phyloP scores from a whole-genome alignment of 2,888 invertebrate species.

The Leuctra nigra region DNA sequence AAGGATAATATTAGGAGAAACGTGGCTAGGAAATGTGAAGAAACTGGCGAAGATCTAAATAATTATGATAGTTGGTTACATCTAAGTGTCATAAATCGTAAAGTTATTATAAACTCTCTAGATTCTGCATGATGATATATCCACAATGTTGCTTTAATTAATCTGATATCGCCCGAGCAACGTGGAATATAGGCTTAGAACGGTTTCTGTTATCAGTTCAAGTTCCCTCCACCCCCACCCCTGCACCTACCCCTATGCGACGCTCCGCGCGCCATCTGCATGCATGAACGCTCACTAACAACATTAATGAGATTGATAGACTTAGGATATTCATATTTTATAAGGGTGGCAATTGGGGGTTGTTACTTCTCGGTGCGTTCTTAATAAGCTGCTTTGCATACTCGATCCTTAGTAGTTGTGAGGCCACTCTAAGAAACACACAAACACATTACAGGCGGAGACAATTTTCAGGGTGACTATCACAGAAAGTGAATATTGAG shows the following conservation, averaged over 20 bases:
- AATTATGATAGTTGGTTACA: slow-evolving; percentile 25
- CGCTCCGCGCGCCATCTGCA: slow-evolving; percentile 38
- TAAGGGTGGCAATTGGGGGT: slow-evolving; percentile 19
- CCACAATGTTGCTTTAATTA: slow-evolving; percentile 47
- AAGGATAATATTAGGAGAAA: not conserved
- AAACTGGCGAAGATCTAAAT: slow-evolving; percentile 27
- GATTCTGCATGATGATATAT: slow-evolving; percentile 45
- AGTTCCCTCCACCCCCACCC: slow-evolving; percentile 30
- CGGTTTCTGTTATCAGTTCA: slow-evolving; percentile 29
- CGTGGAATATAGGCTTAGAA: slow-evolving; percentile 23
- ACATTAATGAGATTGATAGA: slow-evolving; percentile 29
- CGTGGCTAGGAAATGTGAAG: slow-evolving; percentile 39
- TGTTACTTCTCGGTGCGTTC: slow-evolving; percentile 1
- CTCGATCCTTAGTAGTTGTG: not conserved
- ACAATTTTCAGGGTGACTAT: too few species aligned
- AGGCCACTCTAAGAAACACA: slow-evolving; percentile 3
- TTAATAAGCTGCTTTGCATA: slow-evolving; percentile 12
- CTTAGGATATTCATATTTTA: slow-evolving; percentile 29
- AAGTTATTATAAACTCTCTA: slow-evolving; percentile 46
- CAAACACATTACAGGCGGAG: too few species aligned
- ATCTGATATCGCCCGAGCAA: slow-evolving; percentile 41
- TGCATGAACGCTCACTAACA: slow-evolving; percentile 26
- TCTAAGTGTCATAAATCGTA: slow-evolving; percentile 40
- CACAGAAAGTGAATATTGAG: too few species aligned
- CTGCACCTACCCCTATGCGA: slow-evolving; percentile 30